These are phyloP conservation scores for Nephrotoma guestfalica DNA, from an alignment of 2,888 invertebrate species.

Conservation along the genomic window DNA sequence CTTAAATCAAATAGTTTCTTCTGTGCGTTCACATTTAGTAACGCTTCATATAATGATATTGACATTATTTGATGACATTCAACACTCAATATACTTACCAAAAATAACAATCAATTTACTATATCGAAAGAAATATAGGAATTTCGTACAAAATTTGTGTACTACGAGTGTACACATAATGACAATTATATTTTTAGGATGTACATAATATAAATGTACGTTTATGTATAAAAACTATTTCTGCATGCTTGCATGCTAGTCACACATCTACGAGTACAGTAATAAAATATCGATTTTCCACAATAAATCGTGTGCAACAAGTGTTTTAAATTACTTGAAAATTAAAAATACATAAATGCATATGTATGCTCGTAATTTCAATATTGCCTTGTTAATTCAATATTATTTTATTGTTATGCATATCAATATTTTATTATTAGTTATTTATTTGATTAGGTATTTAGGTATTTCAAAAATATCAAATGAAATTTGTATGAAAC, in stretches of 20 bases:
- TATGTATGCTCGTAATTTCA: not conserved
- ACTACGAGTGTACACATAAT: not conserved
- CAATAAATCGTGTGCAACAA: not conserved
- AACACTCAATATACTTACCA: not conserved
- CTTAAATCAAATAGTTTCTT: no score
- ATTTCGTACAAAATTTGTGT: not conserved
- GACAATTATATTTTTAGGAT: not conserved
- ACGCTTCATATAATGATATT: no score
- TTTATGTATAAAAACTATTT: not conserved
- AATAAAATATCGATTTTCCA: not conserved
- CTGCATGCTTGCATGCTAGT: not conserved
- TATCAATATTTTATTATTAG: not conserved
- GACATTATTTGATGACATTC: not conserved
- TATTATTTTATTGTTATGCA: not conserved
- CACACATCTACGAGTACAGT: not conserved
- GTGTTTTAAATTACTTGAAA: not conserved
- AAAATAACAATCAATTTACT: not conserved
- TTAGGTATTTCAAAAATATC: not conserved
- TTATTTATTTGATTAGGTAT: not conserved
- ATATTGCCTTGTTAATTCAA: not conserved
- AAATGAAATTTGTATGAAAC: not conserved
- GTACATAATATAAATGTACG: not conserved
- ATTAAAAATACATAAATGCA: not conserved
- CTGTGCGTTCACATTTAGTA: no score
- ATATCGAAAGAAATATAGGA: not conserved